Base-by-base conservation (phyloP, 2,888 invertebrate species). In the Chrysolina haemoptera region DNA sequence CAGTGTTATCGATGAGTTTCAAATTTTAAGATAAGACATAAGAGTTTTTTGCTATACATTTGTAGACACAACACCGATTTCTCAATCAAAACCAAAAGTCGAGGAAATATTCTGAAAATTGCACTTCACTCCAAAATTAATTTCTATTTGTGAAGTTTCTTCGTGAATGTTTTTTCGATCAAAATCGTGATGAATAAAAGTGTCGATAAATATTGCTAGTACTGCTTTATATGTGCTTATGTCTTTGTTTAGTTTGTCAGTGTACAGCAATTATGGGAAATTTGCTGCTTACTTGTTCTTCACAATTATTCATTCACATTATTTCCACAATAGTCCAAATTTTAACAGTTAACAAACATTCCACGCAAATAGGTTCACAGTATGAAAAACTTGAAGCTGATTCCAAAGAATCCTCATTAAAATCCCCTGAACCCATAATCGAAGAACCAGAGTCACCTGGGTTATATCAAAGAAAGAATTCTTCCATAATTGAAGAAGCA, bases 361-460 rank as follows among this genome's bases (percentile, higher is more conserved):
- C 75, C 70, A 80, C 79, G 77, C 76, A 71, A 81, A 62, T 76
- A 81, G 81, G 81, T 78, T 68, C 74, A 71, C 68, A 81, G 78
- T 75, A 72, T 63, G 83, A 84, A 77, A 84, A 82, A 76, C 76
- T 81, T 43, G 78, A 82, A 70, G 78, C 84, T 14, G 83, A 85
- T 76, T 75, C 79, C 22, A 79, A 80, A 77, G 70, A 79, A 65
- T 67, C 71, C 27, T 74, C 73, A 50, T 46, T 77, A 12, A 73
- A 80, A 75, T 78, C 80, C 27, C 79, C 82, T 2, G 84, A 85
- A 80, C 83, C 84, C 1, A 78, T 84, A 48, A 74, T 85, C 43
- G 85, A 85, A 72, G 82, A 85, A 79, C 83, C 85, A 4, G 59
- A 77, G 10, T 84, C 84, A 9, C 84, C 85, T 9, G 62, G 75